Conservation (phyloP, 2,888 invertebrate genomes). For the Pteria penguin region DNA sequence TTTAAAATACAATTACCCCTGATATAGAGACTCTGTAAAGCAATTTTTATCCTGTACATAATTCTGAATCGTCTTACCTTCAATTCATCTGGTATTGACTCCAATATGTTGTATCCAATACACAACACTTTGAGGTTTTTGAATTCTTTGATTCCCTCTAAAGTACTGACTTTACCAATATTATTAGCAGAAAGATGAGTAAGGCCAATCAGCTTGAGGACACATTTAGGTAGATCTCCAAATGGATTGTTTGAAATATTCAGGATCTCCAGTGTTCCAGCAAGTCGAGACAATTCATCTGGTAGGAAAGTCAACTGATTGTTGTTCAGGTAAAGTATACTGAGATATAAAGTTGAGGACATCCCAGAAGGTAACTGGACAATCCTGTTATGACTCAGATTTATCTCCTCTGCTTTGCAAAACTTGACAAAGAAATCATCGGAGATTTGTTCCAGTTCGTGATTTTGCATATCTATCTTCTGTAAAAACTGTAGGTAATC, state of each 20-base stretch:
- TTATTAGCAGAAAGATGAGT: conserved; percentile 30
- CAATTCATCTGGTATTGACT: conserved; percentile 53
- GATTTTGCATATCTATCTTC: conserved; percentile 61
- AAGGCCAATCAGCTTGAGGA: neutral
- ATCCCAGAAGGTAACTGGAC: conserved; percentile 1
- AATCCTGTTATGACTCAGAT: conserved; percentile 63
- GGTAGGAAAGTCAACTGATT: conserved; percentile 58
- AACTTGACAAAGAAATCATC: conserved; percentile 59
- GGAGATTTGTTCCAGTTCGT: conserved; percentile 56
- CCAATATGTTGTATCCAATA: conserved; percentile 54
- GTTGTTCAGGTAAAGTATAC: neutral
- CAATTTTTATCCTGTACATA: too few species aligned
- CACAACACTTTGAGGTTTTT: conserved; percentile 55
- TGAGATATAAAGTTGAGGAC: neutral
- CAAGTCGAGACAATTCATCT: conserved; percentile 43
- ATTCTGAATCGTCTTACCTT: too few species aligned
- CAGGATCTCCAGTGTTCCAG: conserved; percentile 52
- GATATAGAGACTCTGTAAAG: too few species aligned
- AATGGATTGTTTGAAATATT: conserved; percentile 52
- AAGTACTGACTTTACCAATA: conserved; percentile 25
- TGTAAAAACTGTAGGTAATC: conserved; percentile 50
- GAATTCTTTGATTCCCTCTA: conserved; percentile 56
- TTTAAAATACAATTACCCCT: too few species aligned
- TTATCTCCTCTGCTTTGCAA: conserved; percentile 56
- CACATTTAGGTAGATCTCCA: conserved; percentile 6